Evolutionary conservation across 2,888 invertebrate genomes (phyloP).

Genomic region (Hemaris fuciformis): DNA sequence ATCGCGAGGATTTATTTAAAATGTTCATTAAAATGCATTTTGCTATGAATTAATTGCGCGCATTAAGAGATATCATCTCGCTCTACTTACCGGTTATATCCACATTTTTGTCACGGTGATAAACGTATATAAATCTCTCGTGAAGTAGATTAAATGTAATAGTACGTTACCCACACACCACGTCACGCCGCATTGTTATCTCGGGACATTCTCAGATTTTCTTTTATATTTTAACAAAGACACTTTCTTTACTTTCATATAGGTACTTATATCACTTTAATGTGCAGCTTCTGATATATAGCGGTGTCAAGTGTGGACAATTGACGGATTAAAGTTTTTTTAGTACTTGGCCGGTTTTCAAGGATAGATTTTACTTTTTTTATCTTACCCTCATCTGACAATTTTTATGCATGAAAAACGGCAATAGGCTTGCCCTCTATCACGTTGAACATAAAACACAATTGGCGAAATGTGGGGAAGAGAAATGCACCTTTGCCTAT

Average conservation of each 20-base stretch:
- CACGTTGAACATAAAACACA: no score
- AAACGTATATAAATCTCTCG: constrained; percentile 3
- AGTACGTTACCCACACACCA: background rate
- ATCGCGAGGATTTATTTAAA: background rate
- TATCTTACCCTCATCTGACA: no score
- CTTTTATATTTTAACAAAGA: background rate
- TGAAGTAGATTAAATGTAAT: background rate
- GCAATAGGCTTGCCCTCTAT: no score
- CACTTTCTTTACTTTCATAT: background rate
- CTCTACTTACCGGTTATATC: constrained; percentile 3
- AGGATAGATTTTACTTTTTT: no score
- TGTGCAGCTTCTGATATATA: no score
- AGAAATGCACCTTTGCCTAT: no score
- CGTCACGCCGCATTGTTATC: background rate
- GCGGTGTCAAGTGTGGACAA: background rate
- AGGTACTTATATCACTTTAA: background rate
- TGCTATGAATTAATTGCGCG: background rate
- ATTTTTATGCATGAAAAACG: no score
- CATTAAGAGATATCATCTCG: constrained; percentile 3
- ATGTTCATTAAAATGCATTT: constrained; percentile 6
- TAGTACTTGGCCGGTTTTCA: no score
- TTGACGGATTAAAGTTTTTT: no score
- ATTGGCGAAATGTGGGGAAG: no score
- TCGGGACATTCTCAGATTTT: background rate
- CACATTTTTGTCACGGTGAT: constrained; percentile 8